These are phyloP conservation scores for Tupaia tana DNA, from an alignment of 2,113 vertebrate species.

Conservation along the genomic window DNA sequence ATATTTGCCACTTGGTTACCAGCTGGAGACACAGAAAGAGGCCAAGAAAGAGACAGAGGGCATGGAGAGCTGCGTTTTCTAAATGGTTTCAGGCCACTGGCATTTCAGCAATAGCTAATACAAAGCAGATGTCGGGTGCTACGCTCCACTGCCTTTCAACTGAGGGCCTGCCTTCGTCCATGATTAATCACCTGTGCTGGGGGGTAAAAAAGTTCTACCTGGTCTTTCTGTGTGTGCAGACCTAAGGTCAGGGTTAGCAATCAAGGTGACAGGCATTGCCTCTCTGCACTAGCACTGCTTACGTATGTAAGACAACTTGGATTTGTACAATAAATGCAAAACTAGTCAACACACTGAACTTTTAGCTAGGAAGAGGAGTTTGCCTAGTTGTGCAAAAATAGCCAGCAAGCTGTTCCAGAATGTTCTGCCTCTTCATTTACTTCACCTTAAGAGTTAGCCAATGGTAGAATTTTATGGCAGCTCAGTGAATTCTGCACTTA, in stretches of 20 bases:
- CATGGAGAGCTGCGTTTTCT: slow-evolving; percentile 52
- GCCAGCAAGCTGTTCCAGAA: not conserved
- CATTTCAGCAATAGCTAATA: slow-evolving; percentile 82
- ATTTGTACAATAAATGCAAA: not conserved
- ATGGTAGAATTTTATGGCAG: slow-evolving; percentile 58
- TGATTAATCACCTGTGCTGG: slow-evolving; percentile 86
- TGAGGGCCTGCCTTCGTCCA: slow-evolving; percentile 34
- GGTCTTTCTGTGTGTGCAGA: slow-evolving; percentile 45
- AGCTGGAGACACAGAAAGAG: slow-evolving; percentile 63
- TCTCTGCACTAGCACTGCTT: not conserved
- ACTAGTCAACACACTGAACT: not conserved
- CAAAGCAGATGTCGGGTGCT: slow-evolving; percentile 79
- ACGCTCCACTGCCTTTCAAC: slow-evolving; percentile 77
- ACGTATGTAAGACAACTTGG: not conserved
- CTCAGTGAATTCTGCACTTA: slow-evolving; percentile 63
- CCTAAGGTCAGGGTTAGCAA: slow-evolving; percentile 46
- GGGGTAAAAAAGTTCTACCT: slow-evolving; percentile 71
- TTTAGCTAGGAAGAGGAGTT: not conserved
- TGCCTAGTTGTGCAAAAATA: slow-evolving; percentile 31
- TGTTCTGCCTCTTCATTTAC: not conserved
- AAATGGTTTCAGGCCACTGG: slow-evolving; percentile 73
- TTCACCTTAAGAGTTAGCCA: slow-evolving; percentile 66
- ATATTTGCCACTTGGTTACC: slow-evolving; percentile 74
- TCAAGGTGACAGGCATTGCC: not conserved
- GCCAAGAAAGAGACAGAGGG: slow-evolving; percentile 56